Conservation (phyloP, 2,113 vertebrate species). For the Ciconia maguari region DNA sequence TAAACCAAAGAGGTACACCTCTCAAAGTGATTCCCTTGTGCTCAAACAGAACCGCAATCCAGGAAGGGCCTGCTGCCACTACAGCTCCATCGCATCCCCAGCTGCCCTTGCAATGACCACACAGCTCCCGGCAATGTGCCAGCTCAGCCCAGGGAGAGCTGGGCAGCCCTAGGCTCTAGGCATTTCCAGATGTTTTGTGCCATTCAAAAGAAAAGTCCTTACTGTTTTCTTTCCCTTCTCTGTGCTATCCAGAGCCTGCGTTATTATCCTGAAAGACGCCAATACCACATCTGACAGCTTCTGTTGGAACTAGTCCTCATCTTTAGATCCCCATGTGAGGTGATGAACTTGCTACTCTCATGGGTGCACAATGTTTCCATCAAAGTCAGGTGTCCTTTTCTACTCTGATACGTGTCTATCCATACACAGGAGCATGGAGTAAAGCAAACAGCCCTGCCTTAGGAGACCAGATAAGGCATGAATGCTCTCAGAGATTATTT, state of each 20-base stretch:
- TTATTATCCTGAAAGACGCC: neutral
- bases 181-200: neutral
- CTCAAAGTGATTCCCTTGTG: neutral
- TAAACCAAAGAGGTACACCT: neutral
- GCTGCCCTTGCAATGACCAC: neutral
- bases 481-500: neutral
- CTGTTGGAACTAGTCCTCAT: neutral
- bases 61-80: neutral
- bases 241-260: neutral
- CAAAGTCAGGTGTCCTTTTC: neutral
- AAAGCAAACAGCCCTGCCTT: neutral
- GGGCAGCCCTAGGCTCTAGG: neutral
- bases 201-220: neutral
- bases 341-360: rapidly evolving
- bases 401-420: neutral
- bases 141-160: neutral
- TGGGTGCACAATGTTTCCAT: neutral
- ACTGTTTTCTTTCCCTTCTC: neutral
- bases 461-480: constrained; percentile 13
- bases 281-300: neutral
- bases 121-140: neutral
- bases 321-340: neutral
- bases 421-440: neutral
- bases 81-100: rapidly evolving
- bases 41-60: neutral